Percentiles rank a stretch among this genome's conserved stretches.
These are phyloP conservation scores for Pedetes capensis DNA, from an alignment of 2,113 vertebrate genomes.

Conservation along the genomic window DNA sequence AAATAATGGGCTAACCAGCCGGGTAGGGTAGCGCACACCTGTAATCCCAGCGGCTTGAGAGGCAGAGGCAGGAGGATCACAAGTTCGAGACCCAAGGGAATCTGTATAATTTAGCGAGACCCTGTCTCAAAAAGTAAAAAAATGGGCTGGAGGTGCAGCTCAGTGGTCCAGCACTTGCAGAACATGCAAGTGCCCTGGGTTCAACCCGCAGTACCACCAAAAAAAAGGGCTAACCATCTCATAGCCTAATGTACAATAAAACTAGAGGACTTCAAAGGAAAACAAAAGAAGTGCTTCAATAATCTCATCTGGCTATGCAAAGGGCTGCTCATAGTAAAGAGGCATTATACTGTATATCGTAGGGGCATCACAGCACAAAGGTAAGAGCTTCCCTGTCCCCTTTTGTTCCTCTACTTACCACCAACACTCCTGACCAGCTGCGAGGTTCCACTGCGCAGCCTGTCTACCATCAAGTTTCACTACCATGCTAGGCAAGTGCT, in stretches of 20 bases:
- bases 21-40: too few species aligned
- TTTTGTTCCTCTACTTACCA: not conserved
- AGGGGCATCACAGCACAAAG: not conserved
- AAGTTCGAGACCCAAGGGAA: too few species aligned
- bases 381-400: not conserved
- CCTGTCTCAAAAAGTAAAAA: too few species aligned
- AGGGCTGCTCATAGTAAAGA: not conserved
- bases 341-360: too few species aligned
- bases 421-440: not conserved
- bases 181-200: too few species aligned
- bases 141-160: too few species aligned
- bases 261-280: not conserved
- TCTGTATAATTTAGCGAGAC: too few species aligned
- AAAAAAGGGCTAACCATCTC: not conserved
- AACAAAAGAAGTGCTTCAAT: not conserved
- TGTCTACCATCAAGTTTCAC: not conserved
- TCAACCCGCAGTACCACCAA: too few species aligned
- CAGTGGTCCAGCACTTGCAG: too few species aligned
- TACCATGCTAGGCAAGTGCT: too few species aligned
- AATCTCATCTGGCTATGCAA: not conserved
- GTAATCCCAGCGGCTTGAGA: too few species aligned
- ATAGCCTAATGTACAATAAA: not conserved
- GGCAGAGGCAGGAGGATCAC: too few species aligned
- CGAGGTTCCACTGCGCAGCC: not conserved
- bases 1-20: not conserved